Base-by-base conservation (phyloP, 2,797 vertebrate species). In the Onychomys leucogaster region DNA sequence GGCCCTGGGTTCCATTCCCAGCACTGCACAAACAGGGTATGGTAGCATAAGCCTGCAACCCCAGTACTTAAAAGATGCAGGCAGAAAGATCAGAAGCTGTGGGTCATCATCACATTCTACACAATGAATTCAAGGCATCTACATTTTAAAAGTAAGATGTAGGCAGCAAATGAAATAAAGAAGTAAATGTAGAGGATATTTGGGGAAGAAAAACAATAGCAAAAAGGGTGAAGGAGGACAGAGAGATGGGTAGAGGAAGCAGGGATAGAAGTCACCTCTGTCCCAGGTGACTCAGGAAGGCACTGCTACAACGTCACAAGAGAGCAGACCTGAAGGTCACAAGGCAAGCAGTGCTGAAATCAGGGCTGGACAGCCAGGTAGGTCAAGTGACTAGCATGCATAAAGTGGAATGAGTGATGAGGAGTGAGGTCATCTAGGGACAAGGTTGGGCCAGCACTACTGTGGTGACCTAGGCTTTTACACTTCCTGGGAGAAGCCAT, bases 91-190 rank as follows among this genome's bases (percentile, higher is more conserved):
- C 16, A 46, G 59, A 84, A 84, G 37, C 16, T 63, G 57, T 43
- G 61, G 32, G 46, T 49, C 41, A 34, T n/a, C 29, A 34, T 83
- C 6, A 1, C 41, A 27, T 41, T 21, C 4, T 29, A 29, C 19
- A 14, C 63, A 85, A 32, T 49, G 32, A 25, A 49, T 13, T 85
- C 43, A 85, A 49, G 83, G 63, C 25, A 4, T 41, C 86, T 89
- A 78, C 25, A 82, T 34, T 88, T 73, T 89, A 87, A 80, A 89
- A 63, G n/a, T 41, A 90, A 67, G 6, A 61, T 46, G 75, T 27
- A 88, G 59, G 55, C 10, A 71, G 46, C 43, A 57, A 96, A 81
- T 76, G 49, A 93, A 95, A 67, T 90, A 84, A 85, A 69, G 83
- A 92, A 94, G 34, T 78, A 76, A 86, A 80, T 25, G 5, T 55